A percentile compares a stretch with the other conserved stretches of the same genome.
These are phyloP conservation scores for Endomychus coccineus DNA, from an alignment of 2,888 invertebrate genomes.

Conservation along the genomic window DNA sequence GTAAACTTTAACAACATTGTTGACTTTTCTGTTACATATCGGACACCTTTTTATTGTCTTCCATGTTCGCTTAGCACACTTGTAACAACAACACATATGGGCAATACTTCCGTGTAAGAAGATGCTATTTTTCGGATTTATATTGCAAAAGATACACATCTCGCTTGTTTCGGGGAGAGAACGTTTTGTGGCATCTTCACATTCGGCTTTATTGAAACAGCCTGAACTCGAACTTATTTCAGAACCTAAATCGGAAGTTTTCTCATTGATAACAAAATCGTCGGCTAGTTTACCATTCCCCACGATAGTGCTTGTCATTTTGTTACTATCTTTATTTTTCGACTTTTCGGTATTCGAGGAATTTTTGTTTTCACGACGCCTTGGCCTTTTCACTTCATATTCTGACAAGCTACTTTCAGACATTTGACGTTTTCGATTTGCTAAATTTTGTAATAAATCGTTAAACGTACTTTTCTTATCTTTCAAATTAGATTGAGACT, in stretches of 20 bases:
- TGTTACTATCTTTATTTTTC: slow-evolving; percentile 4
- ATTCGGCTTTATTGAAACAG: slow-evolving; percentile 10
- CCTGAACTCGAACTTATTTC: slow-evolving; percentile 17
- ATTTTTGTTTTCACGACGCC: slow-evolving; percentile 11
- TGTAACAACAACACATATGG: slow-evolving; percentile 65
- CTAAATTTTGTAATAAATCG: slow-evolving; percentile 11
- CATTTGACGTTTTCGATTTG: slow-evolving; percentile 26
- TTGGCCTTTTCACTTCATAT: slow-evolving; percentile 18
- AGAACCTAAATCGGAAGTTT: slow-evolving; percentile 21
- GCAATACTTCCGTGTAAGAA: slow-evolving; percentile 60
- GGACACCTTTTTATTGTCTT: slow-evolving; percentile 57
- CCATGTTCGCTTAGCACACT: slow-evolving; percentile 62
- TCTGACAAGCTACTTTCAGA: slow-evolving; percentile 35
- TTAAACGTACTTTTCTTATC: slow-evolving; percentile 11
- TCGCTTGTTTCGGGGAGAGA: slow-evolving; percentile 34
- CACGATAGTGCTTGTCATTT: slow-evolving; percentile 5
- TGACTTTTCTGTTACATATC: slow-evolving; percentile 60
- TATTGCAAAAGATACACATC: slow-evolving; percentile 55
- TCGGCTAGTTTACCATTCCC: slow-evolving; percentile 19
- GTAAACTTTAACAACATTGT: slow-evolving; percentile 57
- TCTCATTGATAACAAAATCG: slow-evolving; percentile 10
- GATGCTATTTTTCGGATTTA: slow-evolving; percentile 57
- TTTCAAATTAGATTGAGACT: too few species aligned
- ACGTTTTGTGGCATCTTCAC: slow-evolving; percentile 2
- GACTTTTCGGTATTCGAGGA: slow-evolving; percentile 8